Percentiles rank a stretch among this genome's conserved stretches.
phyloP scores from a whole-genome alignment of 2,888 invertebrate genomes.

The Xylophagus ater region DNA sequence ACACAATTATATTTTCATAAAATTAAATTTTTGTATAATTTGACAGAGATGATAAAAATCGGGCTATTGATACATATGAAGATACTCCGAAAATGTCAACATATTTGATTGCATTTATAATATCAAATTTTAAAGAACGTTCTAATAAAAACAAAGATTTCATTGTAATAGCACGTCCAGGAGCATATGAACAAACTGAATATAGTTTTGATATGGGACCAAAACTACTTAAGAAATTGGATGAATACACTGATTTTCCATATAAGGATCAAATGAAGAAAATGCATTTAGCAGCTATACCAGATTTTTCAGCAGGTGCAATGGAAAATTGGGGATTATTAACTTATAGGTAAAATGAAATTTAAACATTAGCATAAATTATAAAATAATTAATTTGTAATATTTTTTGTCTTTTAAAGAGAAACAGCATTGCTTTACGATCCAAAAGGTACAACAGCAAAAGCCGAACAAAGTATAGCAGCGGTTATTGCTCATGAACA shows the following conservation, averaged over 20 bases:
- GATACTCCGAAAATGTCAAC: constrained; percentile 57
- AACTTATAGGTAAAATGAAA: constrained; percentile 54
- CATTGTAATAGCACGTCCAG: constrained; percentile 57
- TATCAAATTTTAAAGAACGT: constrained; percentile 45
- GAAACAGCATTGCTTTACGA: constrained; percentile 60
- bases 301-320: constrained; percentile 73
- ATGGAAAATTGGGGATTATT: constrained; percentile 91
- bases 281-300: constrained; percentile 74
- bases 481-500: constrained; percentile 43
- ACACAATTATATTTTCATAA: too few relatives aligned
- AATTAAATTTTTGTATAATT: too few relatives aligned
- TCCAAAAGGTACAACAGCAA: constrained; percentile 44
- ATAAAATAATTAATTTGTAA: background rate
- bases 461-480: constrained; percentile 50
- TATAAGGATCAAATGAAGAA: constrained; percentile 51
- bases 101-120: constrained; percentile 69
- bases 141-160: constrained; percentile 31
- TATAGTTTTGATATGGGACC: constrained; percentile 54
- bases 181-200: constrained; percentile 51
- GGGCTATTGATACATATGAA: constrained; percentile 24
- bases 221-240: constrained; percentile 42
- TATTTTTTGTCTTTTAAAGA: constrained; percentile 49
- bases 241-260: constrained; percentile 47
- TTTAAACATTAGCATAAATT: background rate
- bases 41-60: constrained; percentile 30